Evolutionary conservation across 2,113 vertebrate genomes (phyloP), one percentile per base, ranked within the genome.

Genomic region (Bufo bufo): DNA sequence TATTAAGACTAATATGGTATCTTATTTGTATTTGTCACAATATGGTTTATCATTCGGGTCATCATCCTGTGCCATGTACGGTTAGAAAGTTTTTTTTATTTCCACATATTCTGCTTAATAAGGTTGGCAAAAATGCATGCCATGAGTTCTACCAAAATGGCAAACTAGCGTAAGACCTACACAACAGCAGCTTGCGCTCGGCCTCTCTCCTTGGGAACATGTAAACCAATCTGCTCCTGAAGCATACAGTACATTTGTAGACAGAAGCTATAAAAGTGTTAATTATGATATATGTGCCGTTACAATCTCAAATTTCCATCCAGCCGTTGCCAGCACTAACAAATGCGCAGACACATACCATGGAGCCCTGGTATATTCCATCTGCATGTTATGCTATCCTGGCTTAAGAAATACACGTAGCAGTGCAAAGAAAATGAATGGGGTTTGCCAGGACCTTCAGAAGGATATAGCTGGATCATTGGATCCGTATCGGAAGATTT

Each of bases 211-310:
- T 52, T 71, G 61, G 85, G 77, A 80, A 87, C 63, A 71, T 50
- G 14, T 71, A 58, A 87, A 87, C 85, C 66, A n/a, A 69, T 87
- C 77, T 88, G 84, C 47, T 63, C 47, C 72, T 77, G 58, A 23
- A 66, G 71, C 54, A 84, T 83, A 71, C 49, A 77, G 12, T 58
- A 58, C 59, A 84, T 75, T 77, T 19, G 54, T 69, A 54, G 74
- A 19, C 72, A 89, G 66, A 74, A 20, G 49, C 74, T 89, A 61
- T 16, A 47, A 84, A 84, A 59, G 66, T 84, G 74, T 47, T 89
- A 66, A 89, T 89, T 84, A 89, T 84, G 81, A 63, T 88, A 88
- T 83, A 88, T 88, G 80, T 83, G 49, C 58, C 74, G 69, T 54
- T 77, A 23, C 80, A 23, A 33, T 83, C 69, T 88, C 50, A 59